Conservation (phyloP, 2,888 invertebrate species). For the Melieria crassipennis region DNA sequence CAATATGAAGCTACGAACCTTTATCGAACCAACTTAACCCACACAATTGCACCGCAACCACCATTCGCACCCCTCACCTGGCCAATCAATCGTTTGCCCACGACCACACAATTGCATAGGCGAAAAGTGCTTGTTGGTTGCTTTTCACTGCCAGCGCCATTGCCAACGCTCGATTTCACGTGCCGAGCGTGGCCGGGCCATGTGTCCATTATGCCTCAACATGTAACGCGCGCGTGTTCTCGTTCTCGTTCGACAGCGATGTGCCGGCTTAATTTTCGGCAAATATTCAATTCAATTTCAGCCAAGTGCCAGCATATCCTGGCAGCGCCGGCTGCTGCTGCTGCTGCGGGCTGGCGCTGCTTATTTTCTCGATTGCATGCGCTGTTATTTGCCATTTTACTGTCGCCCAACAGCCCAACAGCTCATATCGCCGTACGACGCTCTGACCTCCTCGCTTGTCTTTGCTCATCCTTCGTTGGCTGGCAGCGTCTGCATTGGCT, state of each 20-base stretch:
- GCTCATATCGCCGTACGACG: background rate
- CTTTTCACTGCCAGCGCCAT: background rate
- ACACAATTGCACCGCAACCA: no score
- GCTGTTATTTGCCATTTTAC: no score
- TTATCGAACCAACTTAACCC: no score
- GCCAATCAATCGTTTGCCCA: no score
- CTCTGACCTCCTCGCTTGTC: background rate
- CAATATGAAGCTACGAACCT: no score
- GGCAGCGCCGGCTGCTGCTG: background rate
- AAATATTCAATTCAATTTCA: conserved; percentile 37
- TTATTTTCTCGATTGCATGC: background rate
- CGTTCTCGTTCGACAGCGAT: conserved; percentile 5
- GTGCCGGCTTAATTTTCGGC: conserved; percentile 29
- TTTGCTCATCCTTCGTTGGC: background rate
- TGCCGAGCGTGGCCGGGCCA: background rate
- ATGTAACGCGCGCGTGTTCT: conserved; percentile 17
- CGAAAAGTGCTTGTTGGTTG: background rate
- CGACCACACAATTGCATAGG: no score
- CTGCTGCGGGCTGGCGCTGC: background rate
- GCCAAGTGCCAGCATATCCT: conserved; percentile 14
- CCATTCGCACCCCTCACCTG: no score
- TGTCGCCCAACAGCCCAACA: background rate
- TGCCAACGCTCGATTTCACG: background rate
- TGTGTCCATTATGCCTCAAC: conserved; percentile 5
- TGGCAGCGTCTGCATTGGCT: background rate